Evolutionary conservation across 1,140 invertebrate species (phyloP).

Genomic region (Battus philenor): DNA sequence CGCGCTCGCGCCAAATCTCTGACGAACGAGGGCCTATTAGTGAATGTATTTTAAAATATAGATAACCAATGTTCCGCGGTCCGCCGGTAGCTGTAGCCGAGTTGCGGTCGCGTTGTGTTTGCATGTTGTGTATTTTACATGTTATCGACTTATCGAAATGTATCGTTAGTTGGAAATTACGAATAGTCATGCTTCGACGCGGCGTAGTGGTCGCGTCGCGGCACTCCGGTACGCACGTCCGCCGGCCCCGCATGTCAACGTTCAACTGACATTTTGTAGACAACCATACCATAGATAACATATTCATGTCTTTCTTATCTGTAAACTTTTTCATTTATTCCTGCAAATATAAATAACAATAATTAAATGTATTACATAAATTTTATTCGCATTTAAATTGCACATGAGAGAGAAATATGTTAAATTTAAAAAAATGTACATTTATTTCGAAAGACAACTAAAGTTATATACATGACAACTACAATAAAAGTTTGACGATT

Average conservation of each 20-base stretch:
- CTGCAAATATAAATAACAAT: too few species aligned
- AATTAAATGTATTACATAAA: too few species aligned
- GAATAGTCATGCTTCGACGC: conserved; percentile 61
- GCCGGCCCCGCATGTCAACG: not conserved
- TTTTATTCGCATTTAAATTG: too few species aligned
- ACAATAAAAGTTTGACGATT: too few species aligned
- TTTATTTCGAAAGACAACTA: too few species aligned
- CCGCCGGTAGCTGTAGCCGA: conserved; percentile 64
- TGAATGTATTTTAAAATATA: conserved; percentile 51
- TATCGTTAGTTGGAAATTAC: conserved; percentile 63
- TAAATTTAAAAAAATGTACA: too few species aligned
- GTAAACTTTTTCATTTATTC: too few species aligned
- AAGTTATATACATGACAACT: too few species aligned
- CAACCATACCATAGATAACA: too few species aligned
- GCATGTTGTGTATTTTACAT: conserved; percentile 64
- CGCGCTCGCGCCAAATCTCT: conserved; percentile 17
- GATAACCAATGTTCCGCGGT: conserved; percentile 46
- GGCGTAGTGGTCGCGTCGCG: too few species aligned
- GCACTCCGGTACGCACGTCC: conserved; percentile 25
- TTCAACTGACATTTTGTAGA: not conserved
- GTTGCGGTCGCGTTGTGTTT: conserved; percentile 58
- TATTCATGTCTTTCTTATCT: too few species aligned
- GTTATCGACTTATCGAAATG: conserved; percentile 61
- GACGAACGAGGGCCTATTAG: conserved; percentile 42
- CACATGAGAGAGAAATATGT: too few species aligned